Base-by-base conservation (phyloP, 2,797 vertebrate genomes). In the Myotis pilosus region DNA sequence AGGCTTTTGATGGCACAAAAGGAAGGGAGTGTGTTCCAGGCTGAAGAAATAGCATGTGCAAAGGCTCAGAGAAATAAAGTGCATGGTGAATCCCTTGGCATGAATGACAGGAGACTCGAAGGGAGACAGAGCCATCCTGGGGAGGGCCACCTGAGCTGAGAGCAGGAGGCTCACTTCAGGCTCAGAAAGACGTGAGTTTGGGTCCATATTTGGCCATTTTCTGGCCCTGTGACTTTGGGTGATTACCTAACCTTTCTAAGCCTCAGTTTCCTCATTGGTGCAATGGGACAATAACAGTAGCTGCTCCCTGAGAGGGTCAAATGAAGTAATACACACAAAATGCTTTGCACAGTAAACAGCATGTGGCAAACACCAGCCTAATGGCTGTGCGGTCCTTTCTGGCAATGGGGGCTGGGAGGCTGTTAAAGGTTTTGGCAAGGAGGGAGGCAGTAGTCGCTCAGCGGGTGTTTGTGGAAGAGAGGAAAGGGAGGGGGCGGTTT, bases 81-180 rank as follows among this genome's bases (percentile, higher is more conserved):
- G 22, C 36, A 2, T 22, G 20, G 4, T 0, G 5, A 85, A 51
- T 74, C 17, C 49, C 25, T 57, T 10, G 5, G 36, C n/a, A 8
- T 8, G 20, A 89, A 62, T 16, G 36, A 41, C 19, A 60, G 28
- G 38, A 55, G 38, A 49, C 25, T 72, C 6, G 28, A 44, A 60
- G 19, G 36, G 16, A 66, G 38, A 38, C 6, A 1, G 17, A 5
- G 2, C 30, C 7, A 1, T 6, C 15, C 25, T 1, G 36, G 9
- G 8, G 20, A 75, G 5, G 53, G 60, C 22, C 15, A 0, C 23
- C 44, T 7, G 6, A 6, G 2, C 49, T 79, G 22, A 51, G 30
- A 17, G 20, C 13, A 71, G 41, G 41, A 71, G 49, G 8, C 4
- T 44, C 30, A 22, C 33, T 53, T 64, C 49, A 28, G 16, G 7